phyloP scores from a whole-genome alignment of 2,113 vertebrate genomes.

The Ahaetulla prasina region DNA sequence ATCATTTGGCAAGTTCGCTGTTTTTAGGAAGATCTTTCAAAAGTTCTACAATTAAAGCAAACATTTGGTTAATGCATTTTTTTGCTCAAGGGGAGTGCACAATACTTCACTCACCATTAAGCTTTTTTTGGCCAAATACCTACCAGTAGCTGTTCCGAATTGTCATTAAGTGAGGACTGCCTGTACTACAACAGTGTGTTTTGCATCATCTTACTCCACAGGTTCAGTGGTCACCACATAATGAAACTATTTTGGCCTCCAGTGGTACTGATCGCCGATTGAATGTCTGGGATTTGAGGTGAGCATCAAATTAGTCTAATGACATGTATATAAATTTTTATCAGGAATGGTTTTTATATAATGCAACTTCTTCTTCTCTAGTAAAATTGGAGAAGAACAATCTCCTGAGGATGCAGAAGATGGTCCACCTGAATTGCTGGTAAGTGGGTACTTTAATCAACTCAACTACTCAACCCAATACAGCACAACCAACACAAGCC shows the following conservation, averaged over 20 bases:
- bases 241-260: slow-evolving; percentile 96
- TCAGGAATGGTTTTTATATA: neutral
- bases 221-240: slow-evolving; percentile 99
- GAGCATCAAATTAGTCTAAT: neutral
- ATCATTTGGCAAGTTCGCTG: neutral
- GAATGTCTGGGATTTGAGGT: slow-evolving; percentile 98
- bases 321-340: neutral
- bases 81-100: neutral
- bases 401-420: slow-evolving; percentile 97
- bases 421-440: slow-evolving; percentile 95
- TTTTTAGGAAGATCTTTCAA: neutral
- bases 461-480: neutral
- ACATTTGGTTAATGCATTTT: neutral
- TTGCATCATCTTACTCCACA: slow-evolving; percentile 37
- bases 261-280: slow-evolving; percentile 95
- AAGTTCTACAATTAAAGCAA: neutral
- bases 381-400: slow-evolving; percentile 98
- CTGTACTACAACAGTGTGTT: neutral
- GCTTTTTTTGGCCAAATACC: neutral
- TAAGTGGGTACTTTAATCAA: slow-evolving; percentile 55
- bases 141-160: neutral
- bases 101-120: neutral
- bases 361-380: slow-evolving; percentile 37
- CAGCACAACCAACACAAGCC: neutral
- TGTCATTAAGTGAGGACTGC: neutral